phyloP scores from a whole-genome alignment of 2,888 invertebrate species.

The Spatulosminthurus flaviceps region DNA sequence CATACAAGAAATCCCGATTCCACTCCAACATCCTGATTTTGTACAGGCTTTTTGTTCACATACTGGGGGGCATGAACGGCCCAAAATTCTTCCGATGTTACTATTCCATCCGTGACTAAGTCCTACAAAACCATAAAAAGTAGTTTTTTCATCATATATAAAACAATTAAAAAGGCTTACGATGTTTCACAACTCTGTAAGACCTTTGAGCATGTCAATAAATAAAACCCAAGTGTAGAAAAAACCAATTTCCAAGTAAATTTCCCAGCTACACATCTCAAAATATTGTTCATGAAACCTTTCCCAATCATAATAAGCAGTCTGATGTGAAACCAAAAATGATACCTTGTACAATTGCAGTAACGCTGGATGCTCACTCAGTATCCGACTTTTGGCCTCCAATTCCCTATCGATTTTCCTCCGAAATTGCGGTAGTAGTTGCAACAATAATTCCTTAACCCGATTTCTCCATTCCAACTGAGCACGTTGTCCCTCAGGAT shows the following conservation, averaged over 20 bases:
- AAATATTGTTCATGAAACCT: too few relatives aligned
- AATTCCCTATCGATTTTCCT: conserved; percentile 89
- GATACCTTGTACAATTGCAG: conserved; percentile 88
- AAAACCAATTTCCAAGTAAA: too few relatives aligned
- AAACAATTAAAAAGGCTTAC: too few relatives aligned
- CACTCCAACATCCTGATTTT: conserved; percentile 83
- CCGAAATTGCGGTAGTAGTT: conserved; percentile 91
- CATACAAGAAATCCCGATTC: conserved; percentile 73
- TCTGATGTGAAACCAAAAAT: conserved; percentile 27
- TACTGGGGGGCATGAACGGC: conserved; percentile 83
- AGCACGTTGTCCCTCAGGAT: conserved; percentile 81
- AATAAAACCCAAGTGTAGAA: too few relatives aligned
- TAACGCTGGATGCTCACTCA: conserved; percentile 88
- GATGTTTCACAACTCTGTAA: too few relatives aligned
- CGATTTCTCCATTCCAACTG: conserved; percentile 91
- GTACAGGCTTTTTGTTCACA: conserved; percentile 75
- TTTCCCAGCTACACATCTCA: too few relatives aligned
- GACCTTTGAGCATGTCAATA: too few relatives aligned
- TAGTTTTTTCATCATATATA: too few relatives aligned
- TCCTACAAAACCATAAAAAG: conserved; percentile 71
- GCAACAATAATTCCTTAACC: conserved; percentile 90
- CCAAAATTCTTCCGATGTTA: conserved; percentile 99
- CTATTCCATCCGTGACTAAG: conserved; percentile 93
- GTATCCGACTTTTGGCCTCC: conserved; percentile 83
- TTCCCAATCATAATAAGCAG: too few relatives aligned